Conservation (phyloP, 2,113 vertebrate species). For the Osmerus mordax region DNA sequence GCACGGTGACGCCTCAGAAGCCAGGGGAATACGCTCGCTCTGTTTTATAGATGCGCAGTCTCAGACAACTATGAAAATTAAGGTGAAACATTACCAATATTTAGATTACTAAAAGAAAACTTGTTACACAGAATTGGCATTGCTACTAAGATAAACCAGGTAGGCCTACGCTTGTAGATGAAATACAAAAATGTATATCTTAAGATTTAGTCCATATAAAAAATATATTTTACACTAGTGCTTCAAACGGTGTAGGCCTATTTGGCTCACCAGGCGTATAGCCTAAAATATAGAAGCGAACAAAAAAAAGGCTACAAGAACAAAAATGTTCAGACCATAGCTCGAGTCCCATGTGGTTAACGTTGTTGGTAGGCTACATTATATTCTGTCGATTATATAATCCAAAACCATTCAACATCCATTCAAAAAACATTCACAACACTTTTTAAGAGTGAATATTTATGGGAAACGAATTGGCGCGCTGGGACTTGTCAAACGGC, state of each 20-base stretch:
- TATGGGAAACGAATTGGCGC: slow-evolving; percentile 1
- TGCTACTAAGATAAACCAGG: neutral
- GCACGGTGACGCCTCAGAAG: too few relatives aligned
- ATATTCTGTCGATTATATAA: neutral
- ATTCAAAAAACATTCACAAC: neutral
- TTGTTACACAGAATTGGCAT: too few relatives aligned
- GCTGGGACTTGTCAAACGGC: slow-evolving; percentile 1
- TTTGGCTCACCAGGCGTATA: neutral
- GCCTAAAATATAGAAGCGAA: too few relatives aligned
- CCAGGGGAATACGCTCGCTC: too few relatives aligned
- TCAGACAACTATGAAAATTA: too few relatives aligned
- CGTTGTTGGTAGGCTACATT: neutral
- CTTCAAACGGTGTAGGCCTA: neutral
- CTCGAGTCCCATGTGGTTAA: too few relatives aligned
- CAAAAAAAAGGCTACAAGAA: too few relatives aligned
- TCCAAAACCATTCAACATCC: neutral
- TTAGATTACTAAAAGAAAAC: too few relatives aligned
- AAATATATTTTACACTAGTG: neutral
- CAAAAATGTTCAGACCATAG: too few relatives aligned
- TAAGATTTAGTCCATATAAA: neutral
- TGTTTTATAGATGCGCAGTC: too few relatives aligned
- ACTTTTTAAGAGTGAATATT: slow-evolving; percentile 4
- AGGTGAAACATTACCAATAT: too few relatives aligned
- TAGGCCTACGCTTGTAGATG: neutral
- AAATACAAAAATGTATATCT: neutral